Conservation (phyloP, 2,888 invertebrate genomes). For the Philopedon plagiatum region DNA sequence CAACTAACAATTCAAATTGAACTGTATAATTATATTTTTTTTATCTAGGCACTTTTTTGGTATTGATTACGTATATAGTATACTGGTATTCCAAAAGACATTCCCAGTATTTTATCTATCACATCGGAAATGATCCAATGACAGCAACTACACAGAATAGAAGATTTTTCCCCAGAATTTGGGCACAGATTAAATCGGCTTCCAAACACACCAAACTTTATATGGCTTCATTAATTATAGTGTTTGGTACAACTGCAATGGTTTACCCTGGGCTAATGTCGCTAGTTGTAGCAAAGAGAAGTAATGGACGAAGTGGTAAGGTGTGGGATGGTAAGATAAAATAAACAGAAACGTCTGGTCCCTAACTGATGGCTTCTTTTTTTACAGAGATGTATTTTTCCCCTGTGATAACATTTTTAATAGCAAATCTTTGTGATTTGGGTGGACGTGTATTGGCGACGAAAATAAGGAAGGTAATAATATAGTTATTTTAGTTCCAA, state of each 20-base stretch:
- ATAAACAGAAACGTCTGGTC: not conserved
- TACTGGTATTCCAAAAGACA: conserved; percentile 49
- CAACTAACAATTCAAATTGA: too few species aligned
- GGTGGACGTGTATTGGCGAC: conserved; percentile 57
- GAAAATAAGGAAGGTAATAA: conserved; percentile 55
- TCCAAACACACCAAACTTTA: conserved; percentile 50
- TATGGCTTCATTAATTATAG: conserved; percentile 53
- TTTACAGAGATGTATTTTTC: conserved; percentile 59
- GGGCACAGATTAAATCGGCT: conserved; percentile 33
- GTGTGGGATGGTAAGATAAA: conserved; percentile 55
- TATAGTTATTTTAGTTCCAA: not conserved
- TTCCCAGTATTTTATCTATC: conserved; percentile 57
- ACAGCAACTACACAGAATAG: conserved; percentile 8
- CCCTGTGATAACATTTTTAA: conserved; percentile 56
- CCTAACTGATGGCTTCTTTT: conserved; percentile 22
- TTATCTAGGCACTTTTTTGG: conserved; percentile 48
- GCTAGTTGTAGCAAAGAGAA: conserved; percentile 50
- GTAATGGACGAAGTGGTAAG: conserved; percentile 41
- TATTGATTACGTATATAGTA: conserved; percentile 51
- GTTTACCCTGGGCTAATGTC: conserved; percentile 57
- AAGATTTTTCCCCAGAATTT: conserved; percentile 35
- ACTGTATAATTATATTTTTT: too few species aligned
- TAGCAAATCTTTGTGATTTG: conserved; percentile 55
- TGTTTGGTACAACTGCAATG: conserved; percentile 55
- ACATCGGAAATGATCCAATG: conserved; percentile 47